Evolutionary conservation across 2,797 vertebrate genomes (phyloP), one percentile per base, ranked within the genome.

Genomic region (Poecilia velifera): DNA sequence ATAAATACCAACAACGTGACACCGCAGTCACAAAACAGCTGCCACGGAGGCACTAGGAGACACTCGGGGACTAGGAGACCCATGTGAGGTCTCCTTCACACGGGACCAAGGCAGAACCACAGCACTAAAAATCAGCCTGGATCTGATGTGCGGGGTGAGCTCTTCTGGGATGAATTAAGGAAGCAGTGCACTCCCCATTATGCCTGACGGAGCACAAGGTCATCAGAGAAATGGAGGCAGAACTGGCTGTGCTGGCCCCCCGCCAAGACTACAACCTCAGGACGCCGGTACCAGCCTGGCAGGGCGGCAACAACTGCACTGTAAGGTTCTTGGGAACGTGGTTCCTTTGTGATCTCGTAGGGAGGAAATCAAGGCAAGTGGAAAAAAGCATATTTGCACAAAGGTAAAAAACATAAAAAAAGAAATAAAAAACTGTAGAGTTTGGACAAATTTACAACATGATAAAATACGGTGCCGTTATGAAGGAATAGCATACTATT

Each of bases 171-270:
- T 18, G 31, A 64, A 64, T 64, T 36, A 64, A 36, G 31, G 36
- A 64, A 3, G 59, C 31, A 64, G 31, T 16, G 34, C 6, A 66
- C 62, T 66, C 62, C 31, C 18, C 34, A 36, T 66, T 66, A 22
- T 10, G 62, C 62, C 62, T 66, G 62, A 66, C 3, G 62, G 62
- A 66, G 34, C 18, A 39, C 62, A 66, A 66, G 62, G 62, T 66
- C 34, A 39, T 39, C 20, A 66, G 31, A 7, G 62, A 36, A 36
- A 13, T 66, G 3, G 3, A 20, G 22, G 34, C 34, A 66, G 62
- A 66, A 66, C 62, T 66, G 16, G 57, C 13, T 62, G 57, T 62
- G 28, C 57, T 62, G 57, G 62, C 62, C 34, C 8, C 6, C 62
- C 22, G 62, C 62, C 62, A 66, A 20, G 62, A 39, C 62, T 66